Percentiles rank a stretch among this genome's conserved stretches.
Conservation (phyloP, 2,888 invertebrate species). For the Epistrophella euchroma region DNA sequence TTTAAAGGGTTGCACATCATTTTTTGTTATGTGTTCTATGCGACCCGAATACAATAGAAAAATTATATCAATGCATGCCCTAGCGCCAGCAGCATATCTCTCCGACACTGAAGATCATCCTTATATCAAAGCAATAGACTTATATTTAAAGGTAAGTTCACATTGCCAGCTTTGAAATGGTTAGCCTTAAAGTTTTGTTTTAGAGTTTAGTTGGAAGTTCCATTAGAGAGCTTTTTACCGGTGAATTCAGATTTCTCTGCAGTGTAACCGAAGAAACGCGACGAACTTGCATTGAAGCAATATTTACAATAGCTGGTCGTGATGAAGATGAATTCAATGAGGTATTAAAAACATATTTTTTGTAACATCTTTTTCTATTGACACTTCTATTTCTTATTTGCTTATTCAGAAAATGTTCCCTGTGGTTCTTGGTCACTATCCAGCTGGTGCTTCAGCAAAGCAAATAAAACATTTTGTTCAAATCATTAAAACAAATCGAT, state of each 20-base stretch:
- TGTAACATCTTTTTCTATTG: background rate
- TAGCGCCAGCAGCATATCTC: constrained; percentile 89
- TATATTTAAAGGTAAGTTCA: constrained; percentile 81
- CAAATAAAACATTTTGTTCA: constrained; percentile 87
- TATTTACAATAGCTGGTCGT: constrained; percentile 82
- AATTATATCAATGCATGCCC: constrained; percentile 87
- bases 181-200: background rate
- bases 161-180: background rate
- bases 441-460: constrained; percentile 86
- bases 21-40: constrained; percentile 88
- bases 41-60: constrained; percentile 88
- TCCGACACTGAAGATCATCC: constrained; percentile 82
- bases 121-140: constrained; percentile 81
- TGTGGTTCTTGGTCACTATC: constrained; percentile 87
- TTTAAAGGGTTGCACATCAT: constrained; percentile 88
- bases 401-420: constrained; percentile 86
- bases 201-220: constrained; percentile 82
- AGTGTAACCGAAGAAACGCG: constrained; percentile 82
- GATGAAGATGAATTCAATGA: constrained; percentile 82
- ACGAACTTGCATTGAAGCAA: constrained; percentile 81
- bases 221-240: constrained; percentile 81
- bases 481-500: constrained; percentile 82
- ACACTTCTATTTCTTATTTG: background rate
- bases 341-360: constrained; percentile 74
- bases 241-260: constrained; percentile 81